A percentile compares a stretch with the other conserved stretches of the same genome.
These are phyloP conservation scores for Monopterus albus DNA, from an alignment of 2,113 vertebrate genomes.

Conservation along the genomic window DNA sequence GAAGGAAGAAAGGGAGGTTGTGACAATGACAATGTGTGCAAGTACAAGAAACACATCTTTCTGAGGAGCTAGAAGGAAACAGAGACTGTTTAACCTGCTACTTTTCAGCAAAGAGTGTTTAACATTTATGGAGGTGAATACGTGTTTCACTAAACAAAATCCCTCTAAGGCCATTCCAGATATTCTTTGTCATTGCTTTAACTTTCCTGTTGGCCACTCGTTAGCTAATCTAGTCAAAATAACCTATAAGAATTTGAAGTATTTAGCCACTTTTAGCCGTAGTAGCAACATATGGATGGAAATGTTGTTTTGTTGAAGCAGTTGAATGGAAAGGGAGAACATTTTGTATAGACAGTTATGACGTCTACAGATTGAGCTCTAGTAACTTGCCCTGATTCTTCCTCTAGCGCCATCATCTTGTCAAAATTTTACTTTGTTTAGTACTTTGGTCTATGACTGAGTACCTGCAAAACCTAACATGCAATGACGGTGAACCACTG, in stretches of 20 bases:
- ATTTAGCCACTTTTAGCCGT: background rate
- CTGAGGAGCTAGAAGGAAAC: slow-evolving; percentile 18
- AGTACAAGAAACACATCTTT: slow-evolving; percentile 44
- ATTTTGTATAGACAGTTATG: too few relatives aligned
- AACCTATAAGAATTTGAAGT: background rate
- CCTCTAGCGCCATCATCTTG: too few relatives aligned
- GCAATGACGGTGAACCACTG: too few relatives aligned
- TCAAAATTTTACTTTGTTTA: too few relatives aligned
- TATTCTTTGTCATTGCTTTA: slow-evolving; percentile 17
- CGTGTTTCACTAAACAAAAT: background rate
- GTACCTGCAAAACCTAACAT: too few relatives aligned
- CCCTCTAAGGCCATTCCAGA: slow-evolving; percentile 14
- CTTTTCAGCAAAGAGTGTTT: slow-evolving; percentile 7
- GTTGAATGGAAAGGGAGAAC: too few relatives aligned
- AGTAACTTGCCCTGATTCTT: too few relatives aligned
- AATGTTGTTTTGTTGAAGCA: too few relatives aligned
- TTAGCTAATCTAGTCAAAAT: background rate
- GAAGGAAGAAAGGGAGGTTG: slow-evolving; percentile 17
- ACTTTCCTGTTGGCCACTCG: slow-evolving; percentile 12
- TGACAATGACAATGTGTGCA: slow-evolving; percentile 29
- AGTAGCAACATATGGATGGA: too few relatives aligned
- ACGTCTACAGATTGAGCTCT: too few relatives aligned
- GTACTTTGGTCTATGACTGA: too few relatives aligned
- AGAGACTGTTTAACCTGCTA: slow-evolving; percentile 30
- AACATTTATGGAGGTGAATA: slow-evolving; percentile 51